Percentiles rank a stretch among this genome's conserved stretches.
These are phyloP conservation scores for Hirtodrosophila cameraria DNA, from an alignment of 2,888 invertebrate species.

Conservation along the genomic window DNA sequence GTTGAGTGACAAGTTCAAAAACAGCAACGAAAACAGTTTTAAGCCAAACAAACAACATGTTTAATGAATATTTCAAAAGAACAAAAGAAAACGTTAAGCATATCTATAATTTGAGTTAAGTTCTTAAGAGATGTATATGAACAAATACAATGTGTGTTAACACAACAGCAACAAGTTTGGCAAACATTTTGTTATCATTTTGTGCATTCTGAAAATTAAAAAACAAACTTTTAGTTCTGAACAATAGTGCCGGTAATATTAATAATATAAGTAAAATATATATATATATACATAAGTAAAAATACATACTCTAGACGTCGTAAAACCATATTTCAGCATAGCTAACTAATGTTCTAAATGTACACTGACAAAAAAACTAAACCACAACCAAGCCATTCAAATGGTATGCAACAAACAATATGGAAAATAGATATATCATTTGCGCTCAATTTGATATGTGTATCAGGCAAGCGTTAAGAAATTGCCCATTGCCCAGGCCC, in stretches of 20 bases:
- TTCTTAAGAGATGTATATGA: not conserved
- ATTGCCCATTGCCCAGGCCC: slow-evolving; percentile 24
- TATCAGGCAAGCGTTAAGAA: slow-evolving; percentile 6
- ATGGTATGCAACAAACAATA: slow-evolving; percentile 44
- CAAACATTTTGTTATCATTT: slow-evolving; percentile 43
- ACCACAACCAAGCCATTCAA: slow-evolving; percentile 18
- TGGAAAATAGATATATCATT: slow-evolving; percentile 31
- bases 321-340: slow-evolving; percentile 71
- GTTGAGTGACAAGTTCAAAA: slow-evolving; percentile 13
- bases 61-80: slow-evolving; percentile 1
- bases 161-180: slow-evolving; percentile 51
- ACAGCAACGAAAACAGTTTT: slow-evolving; percentile 44
- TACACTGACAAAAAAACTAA: slow-evolving; percentile 59
- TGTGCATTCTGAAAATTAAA: slow-evolving; percentile 39
- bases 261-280: slow-evolving; percentile 60
- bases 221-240: slow-evolving; percentile 71
- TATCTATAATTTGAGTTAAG: slow-evolving; percentile 6
- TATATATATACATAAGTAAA: slow-evolving; percentile 48
- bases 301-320: slow-evolving; percentile 59
- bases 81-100: slow-evolving; percentile 5
- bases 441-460: slow-evolving; percentile 40
- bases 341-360: slow-evolving; percentile 70
- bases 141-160: slow-evolving; percentile 24
- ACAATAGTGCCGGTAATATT: slow-evolving; percentile 85
- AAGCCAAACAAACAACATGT: slow-evolving; percentile 15